phyloP scores from a whole-genome alignment of 2,797 vertebrate genomes.

The Kryptolebias ocellatus region DNA sequence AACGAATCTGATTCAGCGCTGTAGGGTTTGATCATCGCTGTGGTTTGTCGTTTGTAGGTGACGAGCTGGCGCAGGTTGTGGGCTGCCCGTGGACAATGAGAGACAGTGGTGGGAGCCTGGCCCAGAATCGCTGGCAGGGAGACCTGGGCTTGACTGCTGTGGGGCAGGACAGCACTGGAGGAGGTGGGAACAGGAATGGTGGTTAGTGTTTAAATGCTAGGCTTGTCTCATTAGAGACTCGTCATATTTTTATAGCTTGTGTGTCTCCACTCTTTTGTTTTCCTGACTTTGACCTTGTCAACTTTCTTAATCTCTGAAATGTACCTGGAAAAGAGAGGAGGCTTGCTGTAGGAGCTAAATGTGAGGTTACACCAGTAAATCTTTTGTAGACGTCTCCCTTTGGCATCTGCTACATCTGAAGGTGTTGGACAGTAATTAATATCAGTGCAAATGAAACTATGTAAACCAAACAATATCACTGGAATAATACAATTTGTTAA shows the following conservation, averaged over 20 bases:
- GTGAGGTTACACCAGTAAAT: no score
- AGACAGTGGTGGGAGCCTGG: slow-evolving; percentile 84
- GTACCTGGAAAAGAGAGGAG: no score
- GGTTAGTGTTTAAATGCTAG: neutral
- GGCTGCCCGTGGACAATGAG: slow-evolving; percentile 86
- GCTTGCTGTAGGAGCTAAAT: no score
- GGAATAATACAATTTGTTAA: no score
- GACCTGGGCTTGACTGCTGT: slow-evolving; percentile 83
- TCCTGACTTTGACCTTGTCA: no score
- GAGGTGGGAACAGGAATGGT: slow-evolving; percentile 47
- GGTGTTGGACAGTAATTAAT: no score
- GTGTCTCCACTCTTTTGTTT: neutral
- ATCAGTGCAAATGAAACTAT: no score
- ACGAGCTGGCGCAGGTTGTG: slow-evolving; percentile 86
- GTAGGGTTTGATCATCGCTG: neutral
- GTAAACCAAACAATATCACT: no score
- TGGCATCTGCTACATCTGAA: no score
- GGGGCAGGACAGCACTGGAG: slow-evolving; percentile 79
- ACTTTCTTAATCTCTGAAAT: no score
- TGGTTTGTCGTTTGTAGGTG: slow-evolving; percentile 60
- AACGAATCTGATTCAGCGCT: neutral
- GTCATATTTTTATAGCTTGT: neutral
- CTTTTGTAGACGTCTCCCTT: no score
- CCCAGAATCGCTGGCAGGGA: slow-evolving; percentile 86
- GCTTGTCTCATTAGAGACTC: no score